Conservation (phyloP, 2,888 invertebrate species). For the Tenthredo livida region DNA sequence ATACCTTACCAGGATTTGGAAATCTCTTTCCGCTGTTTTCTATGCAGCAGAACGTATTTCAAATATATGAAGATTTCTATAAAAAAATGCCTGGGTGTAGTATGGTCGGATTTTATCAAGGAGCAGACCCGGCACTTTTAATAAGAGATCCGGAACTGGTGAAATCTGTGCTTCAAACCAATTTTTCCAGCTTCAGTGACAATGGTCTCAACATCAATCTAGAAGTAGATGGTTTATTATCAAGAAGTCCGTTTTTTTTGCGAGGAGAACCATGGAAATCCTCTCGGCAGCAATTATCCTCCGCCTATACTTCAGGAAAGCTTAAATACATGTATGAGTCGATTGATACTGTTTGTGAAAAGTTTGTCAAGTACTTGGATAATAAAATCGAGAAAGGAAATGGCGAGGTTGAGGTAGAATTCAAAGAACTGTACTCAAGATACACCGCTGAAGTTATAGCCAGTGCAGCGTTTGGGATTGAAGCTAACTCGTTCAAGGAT, state of each 20-base stretch:
- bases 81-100: not conserved
- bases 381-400: slow-evolving; percentile 47
- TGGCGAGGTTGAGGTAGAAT: slow-evolving; percentile 65
- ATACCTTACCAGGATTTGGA: not conserved
- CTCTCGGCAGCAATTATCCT: slow-evolving; percentile 56
- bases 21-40: not conserved
- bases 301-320: slow-evolving; percentile 62
- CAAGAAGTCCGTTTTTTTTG: slow-evolving; percentile 68
- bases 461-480: slow-evolving; percentile 64
- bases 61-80: not conserved
- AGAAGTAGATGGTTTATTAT: slow-evolving; percentile 63
- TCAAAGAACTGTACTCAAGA: slow-evolving; percentile 62
- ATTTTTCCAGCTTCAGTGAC: slow-evolving; percentile 65
- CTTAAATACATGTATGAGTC: slow-evolving; percentile 64
- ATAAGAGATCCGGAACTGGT: slow-evolving; percentile 59
- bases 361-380: slow-evolving; percentile 61
- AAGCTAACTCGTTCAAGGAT: slow-evolving; percentile 67
- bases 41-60: not conserved
- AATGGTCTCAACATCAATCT: slow-evolving; percentile 60
- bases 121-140: slow-evolving; percentile 59
- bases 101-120: slow-evolving; percentile 51
- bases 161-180: slow-evolving; percentile 65
- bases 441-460: slow-evolving; percentile 68
- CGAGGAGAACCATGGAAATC: slow-evolving; percentile 66
- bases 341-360: slow-evolving; percentile 59